Percentiles rank a stretch among this genome's conserved stretches.
Conservation (phyloP, 2,888 invertebrate species). For the Caenorhabditis sulstoni region DNA sequence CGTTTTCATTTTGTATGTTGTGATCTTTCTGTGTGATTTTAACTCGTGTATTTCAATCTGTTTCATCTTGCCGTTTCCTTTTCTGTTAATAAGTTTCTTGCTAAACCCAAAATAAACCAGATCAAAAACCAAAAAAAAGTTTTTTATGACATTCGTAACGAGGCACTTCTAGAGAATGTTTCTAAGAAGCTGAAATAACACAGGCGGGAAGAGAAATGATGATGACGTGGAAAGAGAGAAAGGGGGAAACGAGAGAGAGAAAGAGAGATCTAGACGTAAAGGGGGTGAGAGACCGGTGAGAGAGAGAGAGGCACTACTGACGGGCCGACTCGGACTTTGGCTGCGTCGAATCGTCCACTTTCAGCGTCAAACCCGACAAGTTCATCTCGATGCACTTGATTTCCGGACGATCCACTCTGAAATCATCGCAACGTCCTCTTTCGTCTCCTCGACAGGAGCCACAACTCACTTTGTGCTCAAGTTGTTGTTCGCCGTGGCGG, state of each 20-base stretch:
- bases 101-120: not conserved
- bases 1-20: not conserved
- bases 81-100: not conserved
- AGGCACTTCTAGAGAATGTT: conserved; percentile 25
- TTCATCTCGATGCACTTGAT: conserved; percentile 59
- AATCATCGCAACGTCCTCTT: not conserved
- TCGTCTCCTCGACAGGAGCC: not conserved
- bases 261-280: conserved; percentile 42
- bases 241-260: conserved; percentile 18
- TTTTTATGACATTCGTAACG: not conserved
- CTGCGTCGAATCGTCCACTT: conserved; percentile 46
- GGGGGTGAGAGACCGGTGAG: conserved; percentile 10
- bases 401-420: conserved; percentile 59
- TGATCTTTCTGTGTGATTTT: not conserved
- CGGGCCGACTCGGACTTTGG: conserved; percentile 57
- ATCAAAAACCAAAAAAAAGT: too few relatives aligned
- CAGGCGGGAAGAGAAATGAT: conserved; percentile 36
- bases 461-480: conserved; percentile 1
- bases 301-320: conserved; percentile 29
- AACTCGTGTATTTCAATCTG: not conserved
- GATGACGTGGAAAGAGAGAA: not conserved
- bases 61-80: not conserved
- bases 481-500: conserved; percentile 34
- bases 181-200: conserved; percentile 21
- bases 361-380: conserved; percentile 50